Base-by-base conservation (phyloP, 2,888 invertebrate genomes). In the Andrena chrysosceles region DNA sequence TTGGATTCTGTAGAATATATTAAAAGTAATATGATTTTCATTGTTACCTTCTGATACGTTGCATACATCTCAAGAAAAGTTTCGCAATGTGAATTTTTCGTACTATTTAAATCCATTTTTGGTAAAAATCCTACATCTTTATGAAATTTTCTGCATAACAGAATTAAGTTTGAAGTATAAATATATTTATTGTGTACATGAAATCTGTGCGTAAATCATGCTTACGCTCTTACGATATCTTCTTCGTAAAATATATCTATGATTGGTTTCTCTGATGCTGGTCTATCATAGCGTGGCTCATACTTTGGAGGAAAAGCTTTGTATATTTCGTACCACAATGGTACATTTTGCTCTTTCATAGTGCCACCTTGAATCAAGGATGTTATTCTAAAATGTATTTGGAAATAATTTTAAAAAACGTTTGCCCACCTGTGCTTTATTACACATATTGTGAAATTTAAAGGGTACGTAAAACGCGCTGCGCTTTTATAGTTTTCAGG, bases 261-360 rank as follows among this genome's bases (percentile, higher is more conserved):
- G 10, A 98, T 94, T 13, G 96, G 95, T 10, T 95, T 94, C 79
- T 96, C 95, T 0, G 96, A 95, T 48, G 95, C 95, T 5, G 96
- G 95, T 90, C 96, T 95, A 86, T 97, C 96, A 94, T 95, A 97
- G 81, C 95, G 95, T 6, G 99, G 99, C 91, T 98, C 97, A 62
- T 96, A 94, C 86, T 96, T 96, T 1, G 99, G 99, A 7, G 99
- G 99, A 94, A 98, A 98, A 0, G 97, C 96, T 94, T 96, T 96
- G 93, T 99, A 99, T 29, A 99, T 95, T 92, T 98, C 97, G 92
- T 97, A 98, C 99, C 99, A 99, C 10, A 99, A 81, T 0, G 99
- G 99, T 85, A 97, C 95, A 90, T 99, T 98, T 87, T 97, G 96
- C 76, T 96, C 95, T 91, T 96, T 96, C 93, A 99, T 95, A 3